Evolutionary conservation across 2,113 vertebrate species (phyloP).

Genomic region (Bombycilla garrulus): DNA sequence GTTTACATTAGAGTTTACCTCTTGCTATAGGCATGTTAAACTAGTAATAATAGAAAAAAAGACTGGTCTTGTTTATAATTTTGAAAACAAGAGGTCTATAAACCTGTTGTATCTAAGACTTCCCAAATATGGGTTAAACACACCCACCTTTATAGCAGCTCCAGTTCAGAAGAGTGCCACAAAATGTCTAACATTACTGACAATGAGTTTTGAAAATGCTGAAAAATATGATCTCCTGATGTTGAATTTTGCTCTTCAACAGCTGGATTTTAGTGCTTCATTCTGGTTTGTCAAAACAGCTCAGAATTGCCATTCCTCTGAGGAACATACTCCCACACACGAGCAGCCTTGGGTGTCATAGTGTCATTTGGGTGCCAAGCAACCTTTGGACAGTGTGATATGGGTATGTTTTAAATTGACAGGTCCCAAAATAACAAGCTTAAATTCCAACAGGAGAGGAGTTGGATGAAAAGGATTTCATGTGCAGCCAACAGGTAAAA

Average conservation of each 20-base stretch:
- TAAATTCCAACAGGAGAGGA: neutral
- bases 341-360: neutral
- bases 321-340: neutral
- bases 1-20: neutral
- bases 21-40: neutral
- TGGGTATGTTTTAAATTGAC: neutral
- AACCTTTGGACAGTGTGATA: neutral
- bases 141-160: neutral
- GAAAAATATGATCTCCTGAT: neutral
- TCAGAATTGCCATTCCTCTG: neutral
- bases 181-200: neutral
- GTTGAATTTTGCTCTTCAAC: neutral
- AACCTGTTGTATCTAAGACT: neutral
- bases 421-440: neutral
- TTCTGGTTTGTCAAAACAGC: neutral
- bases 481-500: neutral
- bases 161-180: neutral
- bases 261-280: neutral
- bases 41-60: neutral
- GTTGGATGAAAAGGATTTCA: neutral
- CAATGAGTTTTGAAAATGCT: neutral
- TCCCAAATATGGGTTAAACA: neutral
- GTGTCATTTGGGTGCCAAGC: neutral
- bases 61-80: neutral
- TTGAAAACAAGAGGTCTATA: neutral